phyloP scores from a whole-genome alignment of 2,113 vertebrate species.

The Cryptotis parvus region DNA sequence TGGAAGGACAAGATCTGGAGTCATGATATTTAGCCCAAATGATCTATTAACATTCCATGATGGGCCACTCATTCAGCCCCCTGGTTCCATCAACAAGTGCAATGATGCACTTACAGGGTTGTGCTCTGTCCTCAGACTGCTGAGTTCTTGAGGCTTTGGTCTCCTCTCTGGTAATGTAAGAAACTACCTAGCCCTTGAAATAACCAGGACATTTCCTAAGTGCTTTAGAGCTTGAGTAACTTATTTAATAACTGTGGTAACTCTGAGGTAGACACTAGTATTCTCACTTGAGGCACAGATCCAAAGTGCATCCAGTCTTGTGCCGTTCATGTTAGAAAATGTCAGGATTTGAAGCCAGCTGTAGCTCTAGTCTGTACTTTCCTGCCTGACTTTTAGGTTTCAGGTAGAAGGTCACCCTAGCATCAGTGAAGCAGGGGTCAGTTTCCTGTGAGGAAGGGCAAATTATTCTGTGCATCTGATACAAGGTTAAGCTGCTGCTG shows the following conservation, averaged over 20 bases:
- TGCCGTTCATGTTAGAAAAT: background rate
- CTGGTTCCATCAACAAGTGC: background rate
- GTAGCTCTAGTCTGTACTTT: background rate
- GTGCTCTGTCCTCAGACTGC: background rate
- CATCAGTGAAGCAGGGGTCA: background rate
- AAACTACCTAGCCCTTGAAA: background rate
- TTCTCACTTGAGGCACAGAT: background rate
- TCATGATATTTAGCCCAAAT: background rate
- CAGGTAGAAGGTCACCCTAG: background rate
- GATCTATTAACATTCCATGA: background rate
- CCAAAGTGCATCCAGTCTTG: background rate
- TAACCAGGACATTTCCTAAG: background rate
- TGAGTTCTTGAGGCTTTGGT: background rate
- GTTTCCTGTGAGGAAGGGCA: background rate
- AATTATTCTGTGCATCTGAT: background rate
- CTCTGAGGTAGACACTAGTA: background rate
- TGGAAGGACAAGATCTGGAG: background rate
- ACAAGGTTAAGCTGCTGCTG: background rate
- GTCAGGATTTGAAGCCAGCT: background rate
- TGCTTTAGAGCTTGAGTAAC: background rate
- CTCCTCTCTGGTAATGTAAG: background rate
- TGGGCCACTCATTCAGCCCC: background rate
- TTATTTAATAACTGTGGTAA: conserved; percentile 22
- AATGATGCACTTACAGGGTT: background rate
- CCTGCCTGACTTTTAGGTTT: too few relatives aligned